Base-by-base conservation (phyloP, 2,888 invertebrate species). In the Pammene fasciana region DNA sequence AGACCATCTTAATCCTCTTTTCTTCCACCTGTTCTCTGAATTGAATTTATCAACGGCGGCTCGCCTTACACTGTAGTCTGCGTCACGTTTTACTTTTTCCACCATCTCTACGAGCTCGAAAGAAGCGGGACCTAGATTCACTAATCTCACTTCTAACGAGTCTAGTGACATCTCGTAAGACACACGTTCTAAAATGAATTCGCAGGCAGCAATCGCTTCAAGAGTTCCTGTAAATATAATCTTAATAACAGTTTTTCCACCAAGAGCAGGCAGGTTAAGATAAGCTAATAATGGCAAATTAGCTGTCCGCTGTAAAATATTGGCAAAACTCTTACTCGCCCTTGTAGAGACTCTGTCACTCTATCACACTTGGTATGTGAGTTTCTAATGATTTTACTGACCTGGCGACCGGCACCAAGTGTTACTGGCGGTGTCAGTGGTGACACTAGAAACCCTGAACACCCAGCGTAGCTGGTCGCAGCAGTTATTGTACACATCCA, bases 21-120 rank as follows among this genome's bases (percentile, higher is more conserved):
- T 96, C 77, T 94, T 95, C 96, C 96, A 96, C 45, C 95, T 86
- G 84, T 96, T 95, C 70, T 90, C 62, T 43, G 84, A 78, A 78
- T 95, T 95, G 77, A 93, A 95, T 13, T 85, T 77, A 26, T 87
- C 83, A 10, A 94, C 87, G 5, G 82, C 86, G 60, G 77, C 76
- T 73, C 85, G 86, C 36, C 95, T 84, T 0, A 79, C 75, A 0
- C 88, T 86, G 72, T 93, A 94, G 52, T 94, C 88, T 0, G 93
- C 88, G 72, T 90, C 89, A 60, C 79, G 82, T 72, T 89, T 88
- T 13, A 94, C 73, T 41, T 93, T 92, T 0, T 91, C 82, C 11
- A 94, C 82, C 82, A 94, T 88, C 41, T 85, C 78, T 26, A 81
- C 75, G 36, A 86, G 67, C 36, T 79, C 78, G 64, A 76, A 71